Evolutionary conservation across 2,888 invertebrate species (phyloP).

Genomic region (Pimpla rufipes): DNA sequence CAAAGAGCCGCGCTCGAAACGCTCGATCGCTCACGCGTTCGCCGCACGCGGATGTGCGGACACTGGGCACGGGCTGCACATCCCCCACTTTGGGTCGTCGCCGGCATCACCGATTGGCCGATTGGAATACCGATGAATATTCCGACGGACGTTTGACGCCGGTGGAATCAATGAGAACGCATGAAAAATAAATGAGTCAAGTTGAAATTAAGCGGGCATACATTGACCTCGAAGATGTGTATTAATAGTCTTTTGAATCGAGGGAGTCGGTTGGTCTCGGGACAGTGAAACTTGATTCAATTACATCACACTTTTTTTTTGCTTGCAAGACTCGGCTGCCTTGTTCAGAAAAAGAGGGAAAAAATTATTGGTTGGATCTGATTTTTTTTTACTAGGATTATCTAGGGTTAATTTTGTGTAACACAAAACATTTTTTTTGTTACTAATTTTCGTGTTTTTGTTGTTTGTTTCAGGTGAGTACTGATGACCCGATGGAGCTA

Average conservation of each 20-base stretch:
- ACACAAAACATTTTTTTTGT: too few species aligned
- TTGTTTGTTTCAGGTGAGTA: too few species aligned
- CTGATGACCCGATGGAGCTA: too few species aligned
- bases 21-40: constrained; percentile 18
- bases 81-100: constrained; percentile 23
- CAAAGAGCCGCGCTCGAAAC: constrained; percentile 51
- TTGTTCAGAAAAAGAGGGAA: too few species aligned
- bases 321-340: too few species aligned
- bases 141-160: background rate
- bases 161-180: background rate
- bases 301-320: too few species aligned
- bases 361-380: too few species aligned
- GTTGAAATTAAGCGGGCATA: background rate
- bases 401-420: too few species aligned
- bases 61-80: constrained; percentile 6
- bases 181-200: background rate
- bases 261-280: too few species aligned
- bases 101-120: constrained; percentile 21
- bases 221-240: background rate
- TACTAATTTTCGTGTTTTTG: too few species aligned
- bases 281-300: background rate
- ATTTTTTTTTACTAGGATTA: too few species aligned
- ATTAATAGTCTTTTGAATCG: background rate
- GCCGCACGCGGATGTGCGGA: constrained; percentile 6
- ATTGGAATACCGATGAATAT: constrained; percentile 15